These are phyloP conservation scores for Athene noctua DNA, from an alignment of 2,113 vertebrate species.

Conservation along the genomic window DNA sequence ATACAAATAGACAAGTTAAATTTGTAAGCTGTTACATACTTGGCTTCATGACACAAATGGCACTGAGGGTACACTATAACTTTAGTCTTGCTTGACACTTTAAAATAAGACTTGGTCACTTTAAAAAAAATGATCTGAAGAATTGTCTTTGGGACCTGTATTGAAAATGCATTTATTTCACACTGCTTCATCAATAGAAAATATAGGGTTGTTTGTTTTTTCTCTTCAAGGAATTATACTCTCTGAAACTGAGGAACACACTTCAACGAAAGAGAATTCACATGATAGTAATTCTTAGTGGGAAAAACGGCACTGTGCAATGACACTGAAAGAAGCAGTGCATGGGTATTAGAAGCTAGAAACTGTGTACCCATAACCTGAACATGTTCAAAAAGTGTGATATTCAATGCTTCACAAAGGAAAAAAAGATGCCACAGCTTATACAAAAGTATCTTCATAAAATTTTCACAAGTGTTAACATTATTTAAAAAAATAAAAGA, in stretches of 20 bases:
- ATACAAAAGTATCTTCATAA: slow-evolving; percentile 89
- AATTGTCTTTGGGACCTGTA: slow-evolving; percentile 78
- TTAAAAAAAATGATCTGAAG: slow-evolving; percentile 74
- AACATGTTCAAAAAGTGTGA: slow-evolving; percentile 82
- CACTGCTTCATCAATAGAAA: slow-evolving; percentile 75
- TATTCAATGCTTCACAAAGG: slow-evolving; percentile 80
- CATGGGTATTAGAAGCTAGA: slow-evolving; percentile 72
- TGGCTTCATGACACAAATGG: slow-evolving; percentile 75
- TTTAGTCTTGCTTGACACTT: slow-evolving; percentile 71
- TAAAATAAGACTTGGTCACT: slow-evolving; percentile 79
- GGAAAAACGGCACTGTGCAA: slow-evolving; percentile 66
- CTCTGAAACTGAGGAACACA: slow-evolving; percentile 70
- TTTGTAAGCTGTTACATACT: slow-evolving; percentile 61
- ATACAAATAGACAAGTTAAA: slow-evolving; percentile 58
- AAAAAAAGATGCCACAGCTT: slow-evolving; percentile 88
- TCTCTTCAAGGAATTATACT: slow-evolving; percentile 70
- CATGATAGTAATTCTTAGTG: slow-evolving; percentile 74
- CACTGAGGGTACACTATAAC: slow-evolving; percentile 70
- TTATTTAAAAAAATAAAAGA: slow-evolving; percentile 90
- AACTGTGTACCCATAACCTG: slow-evolving; percentile 72
- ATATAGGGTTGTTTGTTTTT: slow-evolving; percentile 22
- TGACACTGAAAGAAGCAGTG: slow-evolving; percentile 71
- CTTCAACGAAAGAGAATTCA: slow-evolving; percentile 58
- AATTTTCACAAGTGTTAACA: slow-evolving; percentile 92
- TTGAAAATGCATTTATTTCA: slow-evolving; percentile 75